Evolutionary conservation across 2,113 vertebrate species (phyloP).

Genomic region (Halcyon senegalensis): DNA sequence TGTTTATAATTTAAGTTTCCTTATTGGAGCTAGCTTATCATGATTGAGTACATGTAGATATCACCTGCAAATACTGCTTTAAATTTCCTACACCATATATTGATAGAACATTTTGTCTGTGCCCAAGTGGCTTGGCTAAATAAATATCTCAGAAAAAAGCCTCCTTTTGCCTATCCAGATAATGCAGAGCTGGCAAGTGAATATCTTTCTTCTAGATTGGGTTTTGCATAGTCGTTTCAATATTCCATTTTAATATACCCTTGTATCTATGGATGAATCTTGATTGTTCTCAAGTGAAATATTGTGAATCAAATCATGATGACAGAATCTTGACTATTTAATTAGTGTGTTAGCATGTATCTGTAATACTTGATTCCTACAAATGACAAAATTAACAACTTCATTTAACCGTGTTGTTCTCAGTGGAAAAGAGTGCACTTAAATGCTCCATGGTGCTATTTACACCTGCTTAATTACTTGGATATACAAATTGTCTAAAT

Average conservation of each 20-base stretch:
- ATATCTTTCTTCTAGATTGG: not conserved
- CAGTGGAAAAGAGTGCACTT: conserved; percentile 1
- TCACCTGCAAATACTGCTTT: not conserved
- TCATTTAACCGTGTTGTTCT: conserved; percentile 33
- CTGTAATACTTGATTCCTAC: not conserved
- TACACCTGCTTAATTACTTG: conserved; percentile 43
- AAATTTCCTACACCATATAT: not conserved
- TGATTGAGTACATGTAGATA: not conserved
- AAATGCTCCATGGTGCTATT: not conserved
- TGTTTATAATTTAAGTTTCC: not conserved
- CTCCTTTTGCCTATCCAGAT: not conserved
- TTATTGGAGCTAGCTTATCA: not conserved
- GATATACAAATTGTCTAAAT: conserved; percentile 46
- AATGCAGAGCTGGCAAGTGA: not conserved
- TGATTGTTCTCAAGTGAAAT: conserved; percentile 50
- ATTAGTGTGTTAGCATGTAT: conserved; percentile 15
- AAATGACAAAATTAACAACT: conserved; percentile 39
- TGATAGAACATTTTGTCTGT: not conserved
- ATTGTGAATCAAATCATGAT: conserved; percentile 25
- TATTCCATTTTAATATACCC: not conserved
- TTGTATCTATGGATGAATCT: not conserved
- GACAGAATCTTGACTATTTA: conserved; percentile 40
- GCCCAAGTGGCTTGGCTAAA: not conserved
- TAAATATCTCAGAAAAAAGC: not conserved
- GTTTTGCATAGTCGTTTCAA: not conserved